Percentiles rank a stretch among this genome's conserved stretches.
phyloP scores from a whole-genome alignment of 2,888 invertebrate species.

The Paralinhomoeus sp. region DNA sequence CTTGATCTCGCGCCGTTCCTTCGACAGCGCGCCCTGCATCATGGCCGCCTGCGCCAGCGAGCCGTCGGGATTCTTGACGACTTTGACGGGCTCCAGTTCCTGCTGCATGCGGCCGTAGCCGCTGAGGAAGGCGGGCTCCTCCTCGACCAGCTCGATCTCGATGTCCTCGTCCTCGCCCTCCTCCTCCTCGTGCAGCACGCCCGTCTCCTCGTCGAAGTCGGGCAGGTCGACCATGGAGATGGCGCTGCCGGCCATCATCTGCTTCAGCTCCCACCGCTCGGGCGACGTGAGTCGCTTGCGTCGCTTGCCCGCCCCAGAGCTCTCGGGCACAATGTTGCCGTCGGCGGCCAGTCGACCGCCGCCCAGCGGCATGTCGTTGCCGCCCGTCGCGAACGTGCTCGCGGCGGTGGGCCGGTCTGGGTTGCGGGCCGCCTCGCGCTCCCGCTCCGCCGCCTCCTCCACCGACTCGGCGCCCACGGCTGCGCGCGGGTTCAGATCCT shows the following conservation, averaged over 20 bases:
- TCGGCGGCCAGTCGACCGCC: background rate
- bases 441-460: background rate
- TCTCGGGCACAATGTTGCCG: too few species aligned
- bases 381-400: background rate
- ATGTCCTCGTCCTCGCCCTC: conserved; percentile 63
- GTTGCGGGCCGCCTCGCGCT: conserved; percentile 39
- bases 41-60: conserved; percentile 94
- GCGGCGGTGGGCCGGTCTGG: conserved; percentile 58
- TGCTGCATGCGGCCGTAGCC: conserved; percentile 31
- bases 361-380: background rate
- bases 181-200: conserved; percentile 37
- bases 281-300: conserved; percentile 65
- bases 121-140: conserved; percentile 76
- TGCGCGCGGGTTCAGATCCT: conserved; percentile 61
- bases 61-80: conserved; percentile 68
- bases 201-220: conserved; percentile 90
- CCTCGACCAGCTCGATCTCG: conserved; percentile 92
- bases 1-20: conserved; percentile 83
- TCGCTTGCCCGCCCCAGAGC: conserved; percentile 3
- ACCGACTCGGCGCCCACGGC: background rate
- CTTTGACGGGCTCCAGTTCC: conserved; percentile 24
- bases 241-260: conserved; percentile 58
- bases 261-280: conserved; percentile 33
- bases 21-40: conserved; percentile 95
- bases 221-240: conserved; percentile 59